Percentiles rank a stretch among this genome's conserved stretches.
phyloP scores from a whole-genome alignment of 1,140 invertebrate species.

The Cyclargus thomasi region DNA sequence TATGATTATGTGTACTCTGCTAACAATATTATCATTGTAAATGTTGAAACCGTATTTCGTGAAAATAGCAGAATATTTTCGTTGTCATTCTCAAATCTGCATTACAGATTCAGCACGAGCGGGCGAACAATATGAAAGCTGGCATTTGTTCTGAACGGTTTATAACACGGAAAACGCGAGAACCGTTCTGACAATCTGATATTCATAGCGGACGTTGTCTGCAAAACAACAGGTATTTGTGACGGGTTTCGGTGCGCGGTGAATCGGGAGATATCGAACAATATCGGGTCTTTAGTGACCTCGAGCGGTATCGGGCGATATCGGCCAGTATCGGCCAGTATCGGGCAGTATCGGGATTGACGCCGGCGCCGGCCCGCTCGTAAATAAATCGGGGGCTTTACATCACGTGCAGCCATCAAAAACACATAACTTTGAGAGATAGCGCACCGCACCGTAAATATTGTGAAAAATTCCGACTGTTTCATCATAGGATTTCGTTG shows the following conservation, averaged over 20 bases:
- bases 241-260: too few relatives aligned
- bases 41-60: neutral
- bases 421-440: conserved; percentile 1
- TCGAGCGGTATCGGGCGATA: too few relatives aligned
- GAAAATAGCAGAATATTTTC: neutral
- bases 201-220: neutral
- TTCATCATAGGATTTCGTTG: neutral
- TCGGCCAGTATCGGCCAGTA: neutral
- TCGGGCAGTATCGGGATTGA: neutral
- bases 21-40: neutral
- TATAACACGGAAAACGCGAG: neutral
- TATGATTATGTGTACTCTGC: too few relatives aligned
- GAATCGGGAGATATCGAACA: neutral
- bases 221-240: too few relatives aligned
- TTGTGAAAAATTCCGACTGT: neutral
- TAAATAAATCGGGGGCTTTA: neutral
- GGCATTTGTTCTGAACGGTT: neutral
- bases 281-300: neutral
- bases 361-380: neutral
- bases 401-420: neutral
- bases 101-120: neutral
- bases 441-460: neutral
- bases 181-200: neutral
- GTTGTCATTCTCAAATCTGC: neutral
- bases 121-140: neutral